These are phyloP conservation scores for Latrodectus hesperus DNA, from an alignment of 2,888 invertebrate genomes.

Conservation along the genomic window DNA sequence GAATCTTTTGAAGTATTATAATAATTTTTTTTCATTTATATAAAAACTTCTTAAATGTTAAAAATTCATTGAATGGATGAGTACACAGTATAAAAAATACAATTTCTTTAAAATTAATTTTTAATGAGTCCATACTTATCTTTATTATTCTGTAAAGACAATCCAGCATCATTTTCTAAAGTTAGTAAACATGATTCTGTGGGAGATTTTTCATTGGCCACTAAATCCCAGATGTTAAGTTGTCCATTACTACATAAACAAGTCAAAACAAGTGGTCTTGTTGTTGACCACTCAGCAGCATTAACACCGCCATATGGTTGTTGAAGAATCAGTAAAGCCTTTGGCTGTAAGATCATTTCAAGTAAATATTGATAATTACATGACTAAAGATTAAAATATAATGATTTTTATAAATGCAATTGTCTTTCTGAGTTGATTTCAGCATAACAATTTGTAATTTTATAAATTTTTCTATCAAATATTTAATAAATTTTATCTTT, in stretches of 20 bases:
- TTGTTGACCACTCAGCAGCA: conserved; percentile 60
- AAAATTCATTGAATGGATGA: too few species aligned
- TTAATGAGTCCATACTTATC: conserved; percentile 38
- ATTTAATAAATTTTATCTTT: too few species aligned
- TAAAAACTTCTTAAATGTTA: too few species aligned
- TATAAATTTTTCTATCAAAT: too few species aligned
- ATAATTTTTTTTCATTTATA: too few species aligned
- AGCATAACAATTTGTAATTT: too few species aligned
- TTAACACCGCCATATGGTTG: conserved; percentile 48
- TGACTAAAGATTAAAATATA: neutral
- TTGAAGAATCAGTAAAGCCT: conserved; percentile 51
- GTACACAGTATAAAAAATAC: neutral
- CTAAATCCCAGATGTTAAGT: conserved; percentile 60
- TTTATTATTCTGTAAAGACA: conserved; percentile 42
- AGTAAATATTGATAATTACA: neutral
- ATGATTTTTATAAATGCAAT: neutral
- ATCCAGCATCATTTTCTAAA: conserved; percentile 24
- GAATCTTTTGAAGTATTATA: too few species aligned
- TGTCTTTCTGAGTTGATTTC: neutral
- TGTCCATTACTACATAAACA: conserved; percentile 45
- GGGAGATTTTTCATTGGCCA: conserved; percentile 25
- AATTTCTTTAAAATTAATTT: neutral
- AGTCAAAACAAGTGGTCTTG: conserved; percentile 56
- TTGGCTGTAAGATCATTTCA: conserved; percentile 33
- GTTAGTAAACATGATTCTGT: conserved; percentile 33